Evolutionary conservation across 2,113 vertebrate species (phyloP).

Genomic region (Eurystomus gularis): DNA sequence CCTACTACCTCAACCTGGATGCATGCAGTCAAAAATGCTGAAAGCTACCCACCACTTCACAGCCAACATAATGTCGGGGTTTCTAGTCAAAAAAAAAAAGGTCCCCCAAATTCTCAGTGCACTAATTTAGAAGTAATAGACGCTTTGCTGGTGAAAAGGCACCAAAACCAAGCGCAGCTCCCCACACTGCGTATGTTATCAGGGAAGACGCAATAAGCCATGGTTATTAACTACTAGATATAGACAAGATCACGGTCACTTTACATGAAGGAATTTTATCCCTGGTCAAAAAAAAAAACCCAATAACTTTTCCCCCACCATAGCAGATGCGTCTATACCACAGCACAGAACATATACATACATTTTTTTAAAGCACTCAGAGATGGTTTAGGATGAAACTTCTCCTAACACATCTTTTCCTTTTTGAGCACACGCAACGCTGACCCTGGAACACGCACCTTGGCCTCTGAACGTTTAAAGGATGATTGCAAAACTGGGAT

Average conservation of each 20-base stretch:
- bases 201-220: not conserved
- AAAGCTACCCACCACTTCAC: slow-evolving; percentile 53
- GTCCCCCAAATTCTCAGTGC: not conserved
- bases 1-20: slow-evolving; percentile 99
- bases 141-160: not conserved
- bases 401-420: not conserved
- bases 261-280: not conserved
- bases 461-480: not conserved
- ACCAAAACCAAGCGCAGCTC: not conserved
- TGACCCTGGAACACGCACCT: not conserved
- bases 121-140: not conserved
- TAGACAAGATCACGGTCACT: not conserved
- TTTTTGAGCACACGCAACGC: not conserved
- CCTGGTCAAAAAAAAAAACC: not conserved
- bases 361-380: not conserved
- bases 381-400: not conserved
- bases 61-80: slow-evolving; percentile 14
- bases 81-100: not conserved
- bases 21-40: slow-evolving; percentile 79
- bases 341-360: not conserved
- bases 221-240: not conserved
- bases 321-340: not conserved
- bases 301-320: not conserved
- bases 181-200: too few relatives aligned
- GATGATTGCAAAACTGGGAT: not conserved